These are phyloP conservation scores for Luperina nickerlii DNA, from an alignment of 2,888 invertebrate genomes.

Conservation along the genomic window DNA sequence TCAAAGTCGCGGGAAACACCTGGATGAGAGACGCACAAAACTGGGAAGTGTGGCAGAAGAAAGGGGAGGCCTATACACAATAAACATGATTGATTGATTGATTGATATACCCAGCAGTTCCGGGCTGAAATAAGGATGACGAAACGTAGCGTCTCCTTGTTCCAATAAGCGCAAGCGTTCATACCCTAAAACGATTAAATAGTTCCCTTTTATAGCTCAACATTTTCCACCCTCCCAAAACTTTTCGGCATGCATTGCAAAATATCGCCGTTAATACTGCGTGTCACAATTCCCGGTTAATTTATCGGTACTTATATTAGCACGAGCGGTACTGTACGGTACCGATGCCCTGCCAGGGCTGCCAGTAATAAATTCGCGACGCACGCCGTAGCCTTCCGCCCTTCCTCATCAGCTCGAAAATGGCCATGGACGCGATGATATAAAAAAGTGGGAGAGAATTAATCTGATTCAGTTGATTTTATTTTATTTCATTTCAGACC, in stretches of 20 bases:
- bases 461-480: background rate
- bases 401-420: constrained; percentile 21
- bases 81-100: too few species aligned
- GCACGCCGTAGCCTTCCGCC: constrained; percentile 20
- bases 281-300: constrained; percentile 1
- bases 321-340: constrained; percentile 50
- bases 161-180: background rate
- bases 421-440: background rate
- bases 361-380: constrained; percentile 42
- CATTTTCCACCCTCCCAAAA: background rate
- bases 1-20: too few species aligned
- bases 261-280: constrained; percentile 19
- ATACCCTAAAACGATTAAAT: background rate
- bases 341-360: constrained; percentile 16
- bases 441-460: background rate
- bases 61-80: too few species aligned
- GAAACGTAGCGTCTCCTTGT: too few species aligned
- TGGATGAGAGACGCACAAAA: too few species aligned
- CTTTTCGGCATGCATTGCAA: constrained; percentile 10
- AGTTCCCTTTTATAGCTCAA: background rate
- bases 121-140: too few species aligned
- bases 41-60: too few species aligned
- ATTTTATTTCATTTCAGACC: background rate
- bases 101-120: too few species aligned
- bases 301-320: constrained; percentile 1